phyloP scores from a whole-genome alignment of 2,113 vertebrate species.

The Synchiropus splendidus region DNA sequence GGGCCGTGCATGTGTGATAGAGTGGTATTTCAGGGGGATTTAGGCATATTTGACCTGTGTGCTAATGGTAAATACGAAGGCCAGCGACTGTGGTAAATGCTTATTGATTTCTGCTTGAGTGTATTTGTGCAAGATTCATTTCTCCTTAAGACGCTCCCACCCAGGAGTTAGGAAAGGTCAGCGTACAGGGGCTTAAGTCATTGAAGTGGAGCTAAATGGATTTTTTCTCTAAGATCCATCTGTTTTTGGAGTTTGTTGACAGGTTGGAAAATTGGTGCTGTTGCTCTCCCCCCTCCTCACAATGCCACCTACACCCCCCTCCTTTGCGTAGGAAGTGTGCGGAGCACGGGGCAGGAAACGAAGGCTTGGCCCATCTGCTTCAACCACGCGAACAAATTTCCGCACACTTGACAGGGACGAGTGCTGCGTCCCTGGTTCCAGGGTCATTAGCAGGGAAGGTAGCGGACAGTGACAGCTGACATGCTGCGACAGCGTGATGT shows the following conservation, averaged over 20 bases:
- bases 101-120: conserved; percentile 50
- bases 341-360: conserved; percentile 23
- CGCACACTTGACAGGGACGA: conserved; percentile 2
- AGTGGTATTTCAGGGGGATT: conserved; percentile 25
- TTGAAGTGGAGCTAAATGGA: conserved; percentile 55
- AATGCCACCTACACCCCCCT: conserved; percentile 2
- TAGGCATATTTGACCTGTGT: conserved; percentile 35
- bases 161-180: conserved; percentile 45
- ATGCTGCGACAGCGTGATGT: conserved; percentile 2
- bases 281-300: conserved; percentile 22
- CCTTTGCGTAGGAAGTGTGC: conserved; percentile 12
- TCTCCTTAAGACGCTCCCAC: conserved; percentile 36
- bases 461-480: conserved; percentile 24
- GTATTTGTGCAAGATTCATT: conserved; percentile 50
- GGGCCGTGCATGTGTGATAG: conserved; percentile 3
- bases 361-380: conserved; percentile 27
- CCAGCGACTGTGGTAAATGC: conserved; percentile 31
- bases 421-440: conserved; percentile 1
- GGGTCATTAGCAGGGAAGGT: conserved; percentile 2
- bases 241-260: conserved; percentile 57
- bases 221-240: conserved; percentile 53
- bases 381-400: conserved; percentile 8
- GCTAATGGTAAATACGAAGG: conserved; percentile 27
- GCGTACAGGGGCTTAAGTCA: conserved; percentile 42
- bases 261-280: conserved; percentile 50